These are phyloP conservation scores for Caenorhabditis elegans DNA, from an alignment of 1,140 invertebrate species.

Conservation along the genomic window WBcel235 BX284605.5:11769001-11769500, in stretches of 20 bases:
- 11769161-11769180: not conserved
- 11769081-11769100: not conserved
- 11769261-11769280: conserved; percentile 1
- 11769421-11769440: not conserved
- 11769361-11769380: not conserved
- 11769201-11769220: not conserved
- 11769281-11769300: not conserved
- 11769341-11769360: conserved; percentile 7
- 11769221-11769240: not conserved
- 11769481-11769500: not conserved
- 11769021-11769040: not conserved
- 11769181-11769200: not conserved
- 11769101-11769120: not conserved
- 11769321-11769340: not conserved
- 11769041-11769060: not conserved
- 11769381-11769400: not conserved
- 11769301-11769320: not conserved
- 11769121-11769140: not conserved
- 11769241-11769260: not conserved
- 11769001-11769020: conserved; percentile 19
- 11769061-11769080: not conserved
- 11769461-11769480: not conserved
- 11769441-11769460: not conserved
- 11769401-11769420: not conserved
- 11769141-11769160: not conserved